Evolutionary conservation across 2,888 invertebrate species (phyloP), one percentile per base, ranked within the genome.

Genomic region (Acrocera orbiculus): DNA sequence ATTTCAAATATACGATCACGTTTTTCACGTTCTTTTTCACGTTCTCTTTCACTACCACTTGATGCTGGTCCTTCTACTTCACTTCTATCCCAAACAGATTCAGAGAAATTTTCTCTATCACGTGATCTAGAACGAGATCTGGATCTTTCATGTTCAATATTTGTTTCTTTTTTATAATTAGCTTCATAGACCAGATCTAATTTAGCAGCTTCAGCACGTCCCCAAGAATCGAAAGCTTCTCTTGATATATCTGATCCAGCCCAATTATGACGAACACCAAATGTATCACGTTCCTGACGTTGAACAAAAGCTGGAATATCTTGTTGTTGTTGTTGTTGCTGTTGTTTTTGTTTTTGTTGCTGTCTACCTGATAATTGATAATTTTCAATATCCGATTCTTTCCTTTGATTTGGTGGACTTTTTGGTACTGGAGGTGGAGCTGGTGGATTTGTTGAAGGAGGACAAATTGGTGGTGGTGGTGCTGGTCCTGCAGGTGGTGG

Each of bases 201-300:
- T 27, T 58, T 60, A 3, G 58, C 56, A 1, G 60, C 59, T 35
- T 64, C 64, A 5, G 55, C 55, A 30, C 59, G 47, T 15, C 63
- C 65, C 66, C 65, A 65, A 10, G 54, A 52, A 34, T 53, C 53
- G 28, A 49, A 56, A 2, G 42, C 46, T 14, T 52, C 51, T 30
- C 52, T 53, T 2, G 47, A 47, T 11, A 49, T 47, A 29, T 60
- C 58, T 2, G 53, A 47, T 4, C 49, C 51, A 32, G 61, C 61
- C 48, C 68, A 61, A 47, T 74, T 74, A 47, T 76, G 76, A 36
- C 76, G 73, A 1, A 76, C 77, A 1, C 77, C 76, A 42, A 76
- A 76, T 0, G 77, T 77, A 45, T 76, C 77, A 16, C 76, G 60
- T 45, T 77, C 76, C 44, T 77, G 73, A 3, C 77, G 64, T 40